phyloP scores from a whole-genome alignment of 2,888 invertebrate genomes.

The Lepas anatifera region DNA sequence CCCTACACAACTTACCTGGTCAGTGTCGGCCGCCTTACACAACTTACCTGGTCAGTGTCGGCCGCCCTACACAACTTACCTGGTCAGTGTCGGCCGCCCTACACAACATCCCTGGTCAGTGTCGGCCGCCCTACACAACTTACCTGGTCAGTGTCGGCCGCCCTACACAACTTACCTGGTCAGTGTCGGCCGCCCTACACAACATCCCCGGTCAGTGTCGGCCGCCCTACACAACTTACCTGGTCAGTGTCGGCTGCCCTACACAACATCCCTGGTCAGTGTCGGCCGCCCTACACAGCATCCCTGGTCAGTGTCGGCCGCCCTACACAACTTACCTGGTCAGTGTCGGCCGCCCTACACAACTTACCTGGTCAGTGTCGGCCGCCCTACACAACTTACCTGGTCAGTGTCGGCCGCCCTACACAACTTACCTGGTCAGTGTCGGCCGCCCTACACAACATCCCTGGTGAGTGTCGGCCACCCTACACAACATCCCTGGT shows the following conservation, averaged over 20 bases:
- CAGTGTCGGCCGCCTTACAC: constrained; percentile 49
- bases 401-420: constrained; percentile 46
- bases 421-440: constrained; percentile 41
- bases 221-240: constrained; percentile 55
- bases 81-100: constrained; percentile 46
- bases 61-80: constrained; percentile 55
- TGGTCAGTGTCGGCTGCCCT: constrained; percentile 43
- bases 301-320: constrained; percentile 39
- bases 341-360: constrained; percentile 49
- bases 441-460: constrained; percentile 53
- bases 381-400: constrained; percentile 55
- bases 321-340: constrained; percentile 51
- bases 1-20: constrained; percentile 51
- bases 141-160: constrained; percentile 39
- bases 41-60: constrained; percentile 38
- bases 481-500: constrained; percentile 51
- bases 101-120: constrained; percentile 41
- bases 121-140: constrained; percentile 53
- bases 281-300: constrained; percentile 53
- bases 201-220: constrained; percentile 38
- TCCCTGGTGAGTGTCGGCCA: constrained; percentile 39
- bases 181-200: constrained; percentile 49
- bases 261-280: constrained; percentile 41
- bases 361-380: constrained; percentile 38
- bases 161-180: constrained; percentile 51